Evolutionary conservation across 2,797 vertebrate genomes (phyloP).

Genomic region (Gymnopithys bicolor): DNA sequence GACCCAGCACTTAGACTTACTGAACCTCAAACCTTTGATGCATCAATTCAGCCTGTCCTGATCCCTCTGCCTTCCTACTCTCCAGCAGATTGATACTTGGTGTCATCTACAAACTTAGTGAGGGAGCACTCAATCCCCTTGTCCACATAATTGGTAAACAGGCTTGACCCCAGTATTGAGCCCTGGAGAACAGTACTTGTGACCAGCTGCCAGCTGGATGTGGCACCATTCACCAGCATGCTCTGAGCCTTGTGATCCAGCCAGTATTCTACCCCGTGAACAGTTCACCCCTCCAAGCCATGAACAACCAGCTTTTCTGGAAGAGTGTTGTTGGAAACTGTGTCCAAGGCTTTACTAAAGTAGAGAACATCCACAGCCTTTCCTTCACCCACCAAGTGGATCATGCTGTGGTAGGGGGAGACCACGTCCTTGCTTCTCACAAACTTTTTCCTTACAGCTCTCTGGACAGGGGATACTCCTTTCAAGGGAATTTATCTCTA

Average conservation of each 20-base stretch:
- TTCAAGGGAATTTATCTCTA: not conserved
- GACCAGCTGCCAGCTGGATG: not conserved
- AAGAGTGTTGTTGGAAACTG: not conserved
- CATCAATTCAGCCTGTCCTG: not conserved
- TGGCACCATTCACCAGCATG: not conserved
- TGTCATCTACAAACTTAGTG: not conserved
- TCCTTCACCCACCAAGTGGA: not conserved
- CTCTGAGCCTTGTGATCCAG: not conserved
- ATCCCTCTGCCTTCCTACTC: not conserved
- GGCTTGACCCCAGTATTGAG: not conserved
- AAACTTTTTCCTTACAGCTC: not conserved
- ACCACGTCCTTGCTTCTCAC: not conserved
- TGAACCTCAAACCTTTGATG: not conserved
- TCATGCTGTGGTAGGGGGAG: not conserved
- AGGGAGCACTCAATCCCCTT: not conserved
- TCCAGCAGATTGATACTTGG: not conserved
- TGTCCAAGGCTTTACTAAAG: not conserved
- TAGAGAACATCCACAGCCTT: not conserved
- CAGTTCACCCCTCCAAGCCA: not conserved
- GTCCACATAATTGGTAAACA: not conserved
- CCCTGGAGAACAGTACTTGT: not conserved
- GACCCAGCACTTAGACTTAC: not conserved
- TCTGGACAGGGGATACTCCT: not conserved
- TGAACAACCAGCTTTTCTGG: not conserved
- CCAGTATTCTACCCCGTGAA: not conserved